Base-by-base conservation (phyloP, 2,797 vertebrate genomes). In the Fundulus diaphanus region DNA sequence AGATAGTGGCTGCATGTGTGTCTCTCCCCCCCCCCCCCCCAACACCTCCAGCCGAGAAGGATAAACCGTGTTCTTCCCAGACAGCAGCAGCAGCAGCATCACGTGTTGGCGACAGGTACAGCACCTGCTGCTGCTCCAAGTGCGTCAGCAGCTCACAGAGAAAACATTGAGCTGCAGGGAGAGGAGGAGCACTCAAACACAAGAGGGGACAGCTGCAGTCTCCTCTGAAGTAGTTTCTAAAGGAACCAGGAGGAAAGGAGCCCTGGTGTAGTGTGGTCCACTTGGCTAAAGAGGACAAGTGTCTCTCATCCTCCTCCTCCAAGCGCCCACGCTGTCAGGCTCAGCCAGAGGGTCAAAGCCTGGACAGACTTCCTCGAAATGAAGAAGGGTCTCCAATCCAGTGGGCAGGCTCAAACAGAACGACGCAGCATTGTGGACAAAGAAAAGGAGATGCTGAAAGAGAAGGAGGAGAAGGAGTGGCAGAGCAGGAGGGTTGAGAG, bases 401-500 rank as follows among this genome's bases (percentile, higher is more conserved):
- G 59, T 6, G 65, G 27, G 24, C 70, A 79, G 40, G 68, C 74
- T 84, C 76, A 72, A 69, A 33, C 40, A 0, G 85, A 51, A 61
- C 83, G 79, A 33, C n/a, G 61, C n/a, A n/a, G 61, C 1, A 33
- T 24, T 0, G 78, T 81, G 59, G 83, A 88, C 49, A 80, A 54
- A 2, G 82, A 91, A 37, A 57, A 11, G 71, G 76, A 86, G 37
- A 48, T 63, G 40, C 78, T 79, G 85, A 83, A 48, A 71, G 82
- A 90, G 74, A 68, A 27, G 56, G 86, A 87, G 78, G 71, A 89
- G 54, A 77, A 79, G 31, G 80, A 83, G 46, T 74, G 68, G 59
- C 87, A 84, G 84, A 84, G 82, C 82, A 74, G 80, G 72, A 90
- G 89, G 74, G 86, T 92, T n/a, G 93, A 94, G 82, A 93, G 89